Evolutionary conservation across 2,113 vertebrate genomes (phyloP).

Genomic region (Cottus gobio): DNA sequence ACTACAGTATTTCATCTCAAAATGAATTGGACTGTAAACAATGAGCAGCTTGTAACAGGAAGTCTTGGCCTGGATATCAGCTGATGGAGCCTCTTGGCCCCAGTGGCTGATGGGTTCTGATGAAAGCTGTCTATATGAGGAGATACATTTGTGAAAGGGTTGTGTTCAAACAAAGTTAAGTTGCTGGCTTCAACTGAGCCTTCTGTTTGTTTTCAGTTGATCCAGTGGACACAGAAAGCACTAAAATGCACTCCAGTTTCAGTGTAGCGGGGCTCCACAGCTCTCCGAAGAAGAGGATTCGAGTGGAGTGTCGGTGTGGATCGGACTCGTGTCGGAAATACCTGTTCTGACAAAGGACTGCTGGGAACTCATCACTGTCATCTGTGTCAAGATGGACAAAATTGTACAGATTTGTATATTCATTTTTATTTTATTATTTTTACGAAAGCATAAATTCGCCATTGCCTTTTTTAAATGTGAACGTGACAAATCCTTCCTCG

Average conservation of each 20-base stretch:
- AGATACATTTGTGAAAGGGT: background rate
- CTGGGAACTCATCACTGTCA: background rate
- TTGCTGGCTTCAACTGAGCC: background rate
- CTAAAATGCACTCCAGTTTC: constrained; percentile 92
- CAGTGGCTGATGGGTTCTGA: too few species aligned
- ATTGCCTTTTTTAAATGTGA: background rate
- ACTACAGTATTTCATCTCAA: too few species aligned
- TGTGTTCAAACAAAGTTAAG: background rate
- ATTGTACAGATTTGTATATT: constrained; percentile 42
- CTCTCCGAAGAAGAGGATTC: constrained; percentile 88
- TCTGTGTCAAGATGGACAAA: constrained; percentile 1
- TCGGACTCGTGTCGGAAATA: constrained; percentile 89
- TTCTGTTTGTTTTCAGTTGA: constrained; percentile 83
- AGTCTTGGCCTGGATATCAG: background rate
- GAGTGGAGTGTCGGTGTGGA: constrained; percentile 92
- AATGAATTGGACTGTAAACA: background rate
- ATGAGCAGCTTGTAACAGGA: background rate
- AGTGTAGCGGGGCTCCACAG: constrained; percentile 83
- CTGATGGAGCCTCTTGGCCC: background rate
- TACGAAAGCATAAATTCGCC: background rate
- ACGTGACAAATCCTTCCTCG: background rate
- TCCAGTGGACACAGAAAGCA: constrained; percentile 90
- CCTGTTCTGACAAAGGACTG: constrained; percentile 83
- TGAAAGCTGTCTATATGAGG: background rate
- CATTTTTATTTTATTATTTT: background rate